Evolutionary conservation across 2,113 vertebrate species (phyloP), one percentile per base, ranked within the genome.

Genomic region (Scartelaos histophorus): DNA sequence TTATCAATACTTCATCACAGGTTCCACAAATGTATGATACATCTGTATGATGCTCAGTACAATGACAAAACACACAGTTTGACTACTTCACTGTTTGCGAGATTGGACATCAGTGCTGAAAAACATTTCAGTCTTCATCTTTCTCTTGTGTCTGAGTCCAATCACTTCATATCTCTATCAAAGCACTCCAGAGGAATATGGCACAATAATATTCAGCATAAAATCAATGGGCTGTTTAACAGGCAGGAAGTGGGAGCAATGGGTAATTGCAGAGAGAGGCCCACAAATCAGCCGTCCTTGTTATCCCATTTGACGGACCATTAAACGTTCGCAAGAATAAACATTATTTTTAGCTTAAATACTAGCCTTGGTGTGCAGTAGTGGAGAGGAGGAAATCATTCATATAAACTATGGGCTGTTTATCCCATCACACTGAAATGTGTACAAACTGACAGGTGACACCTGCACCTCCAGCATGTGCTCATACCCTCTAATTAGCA

Each of bases 191-290:
- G 82, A 82, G 86, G 85, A 90, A 89, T 90, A 92, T 89, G 90
- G 89, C 85, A 91, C 88, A 90, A 90, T 91, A 91, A 90, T 91
- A 89, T 90, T 84, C 89, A 84, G 82, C 88, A 91, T 92, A 92
- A 92, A 92, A 91, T 91, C 90, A 91, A 92, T 92, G 91, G 88
- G 84, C 90, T 92, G 91, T 91, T 92, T 92, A 89, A 91, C 82
- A 86, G 85, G 81, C 84, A 86, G 89, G 88, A 87, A 90, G 80
- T 86, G 84, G 85, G 82, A 84, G 85, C 79, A 81, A 82, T 79
- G 85, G 85, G 90, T 91, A 91, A 91, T 91, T 91, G 87, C 87
- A 89, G 86, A 89, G 87, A 84, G 72, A 83, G 86, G 71, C 83
- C 88, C 88, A 91, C 90, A 91, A 90, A 90, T 90, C 88, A 89